Evolutionary conservation across 1,140 invertebrate species (phyloP).

Genomic region (Drosophila elegans): DNA sequence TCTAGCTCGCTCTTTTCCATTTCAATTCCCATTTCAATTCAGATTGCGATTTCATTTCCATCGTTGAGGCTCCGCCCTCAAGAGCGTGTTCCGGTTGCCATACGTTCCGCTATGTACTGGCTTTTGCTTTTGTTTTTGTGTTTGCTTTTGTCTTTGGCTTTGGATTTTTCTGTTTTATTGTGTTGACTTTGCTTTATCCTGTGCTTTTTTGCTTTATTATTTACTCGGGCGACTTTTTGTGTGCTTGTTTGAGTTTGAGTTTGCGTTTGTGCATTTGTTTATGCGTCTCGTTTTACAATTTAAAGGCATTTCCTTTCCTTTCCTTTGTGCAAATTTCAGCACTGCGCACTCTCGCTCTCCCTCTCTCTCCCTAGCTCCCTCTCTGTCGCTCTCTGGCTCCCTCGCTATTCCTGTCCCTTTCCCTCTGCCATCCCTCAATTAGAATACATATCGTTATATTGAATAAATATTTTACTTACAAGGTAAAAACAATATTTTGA

Average conservation of each 20-base stretch:
- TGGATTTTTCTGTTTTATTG: slow-evolving; percentile 34
- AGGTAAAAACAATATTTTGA: slow-evolving; percentile 82
- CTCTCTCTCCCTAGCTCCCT: slow-evolving; percentile 11
- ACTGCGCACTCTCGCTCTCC: slow-evolving; percentile 43
- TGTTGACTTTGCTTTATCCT: slow-evolving; percentile 43
- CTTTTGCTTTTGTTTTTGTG: slow-evolving; percentile 17
- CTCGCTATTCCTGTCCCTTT: slow-evolving; percentile 11
- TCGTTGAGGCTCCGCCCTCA: slow-evolving; percentile 60
- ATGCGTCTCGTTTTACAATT: slow-evolving; percentile 82
- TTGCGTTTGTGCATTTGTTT: slow-evolving; percentile 72
- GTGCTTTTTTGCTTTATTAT: slow-evolving; percentile 62
- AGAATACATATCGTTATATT: slow-evolving; percentile 73
- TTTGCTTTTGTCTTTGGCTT: slow-evolving; percentile 24
- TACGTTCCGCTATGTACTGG: slow-evolving; percentile 65
- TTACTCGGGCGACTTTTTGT: slow-evolving; percentile 71
- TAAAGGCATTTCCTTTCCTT: slow-evolving; percentile 80
- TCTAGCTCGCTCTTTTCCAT: slow-evolving; percentile 49
- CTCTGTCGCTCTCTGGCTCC: slow-evolving; percentile 8
- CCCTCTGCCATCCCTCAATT: slow-evolving; percentile 30
- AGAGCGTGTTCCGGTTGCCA: slow-evolving; percentile 62
- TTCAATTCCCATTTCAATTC: slow-evolving; percentile 67
- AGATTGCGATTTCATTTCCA: slow-evolving; percentile 67
- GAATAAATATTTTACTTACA: slow-evolving; percentile 82
- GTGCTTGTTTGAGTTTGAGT: slow-evolving; percentile 20
- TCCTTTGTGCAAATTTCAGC: slow-evolving; percentile 62